These are phyloP conservation scores for Cremastobaeus sp. DNA, from an alignment of 2,888 invertebrate species.

Conservation along the genomic window DNA sequence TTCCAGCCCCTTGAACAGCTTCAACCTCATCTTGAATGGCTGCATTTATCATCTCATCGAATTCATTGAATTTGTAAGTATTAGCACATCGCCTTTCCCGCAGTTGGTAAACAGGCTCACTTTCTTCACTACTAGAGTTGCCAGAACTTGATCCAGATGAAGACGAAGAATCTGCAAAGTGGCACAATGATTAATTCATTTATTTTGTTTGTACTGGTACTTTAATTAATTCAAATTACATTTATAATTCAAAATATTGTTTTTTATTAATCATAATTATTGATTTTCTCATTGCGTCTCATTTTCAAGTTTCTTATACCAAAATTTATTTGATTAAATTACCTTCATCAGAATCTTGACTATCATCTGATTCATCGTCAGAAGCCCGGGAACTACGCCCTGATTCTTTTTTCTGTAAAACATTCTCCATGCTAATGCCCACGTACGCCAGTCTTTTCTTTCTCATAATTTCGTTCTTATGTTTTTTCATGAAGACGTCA, in stretches of 20 bases:
- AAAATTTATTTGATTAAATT: slow-evolving; percentile 13
- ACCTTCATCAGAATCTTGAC: slow-evolving; percentile 64
- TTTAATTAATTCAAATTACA: background rate
- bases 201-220: background rate
- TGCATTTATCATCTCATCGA: slow-evolving; percentile 96
- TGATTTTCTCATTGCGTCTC: no score
- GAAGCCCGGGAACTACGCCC: slow-evolving; percentile 65
- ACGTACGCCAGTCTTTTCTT: slow-evolving; percentile 87
- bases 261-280: background rate
- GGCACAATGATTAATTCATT: background rate
- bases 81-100: slow-evolving; percentile 89
- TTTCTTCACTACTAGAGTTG: slow-evolving; percentile 80
- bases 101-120: slow-evolving; percentile 90
- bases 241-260: background rate
- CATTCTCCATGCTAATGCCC: slow-evolving; percentile 86
- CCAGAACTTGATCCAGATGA: slow-evolving; percentile 71
- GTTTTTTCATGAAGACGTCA: slow-evolving; percentile 85
- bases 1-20: slow-evolving; percentile 87
- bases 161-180: slow-evolving; percentile 66
- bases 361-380: slow-evolving; percentile 62
- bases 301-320: no score
- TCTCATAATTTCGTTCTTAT: slow-evolving; percentile 83
- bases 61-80: slow-evolving; percentile 93
- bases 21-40: slow-evolving; percentile 90
- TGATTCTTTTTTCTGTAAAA: slow-evolving; percentile 79